phyloP scores from a whole-genome alignment of 2,888 invertebrate species.

The Galerucella calmariensis region DNA sequence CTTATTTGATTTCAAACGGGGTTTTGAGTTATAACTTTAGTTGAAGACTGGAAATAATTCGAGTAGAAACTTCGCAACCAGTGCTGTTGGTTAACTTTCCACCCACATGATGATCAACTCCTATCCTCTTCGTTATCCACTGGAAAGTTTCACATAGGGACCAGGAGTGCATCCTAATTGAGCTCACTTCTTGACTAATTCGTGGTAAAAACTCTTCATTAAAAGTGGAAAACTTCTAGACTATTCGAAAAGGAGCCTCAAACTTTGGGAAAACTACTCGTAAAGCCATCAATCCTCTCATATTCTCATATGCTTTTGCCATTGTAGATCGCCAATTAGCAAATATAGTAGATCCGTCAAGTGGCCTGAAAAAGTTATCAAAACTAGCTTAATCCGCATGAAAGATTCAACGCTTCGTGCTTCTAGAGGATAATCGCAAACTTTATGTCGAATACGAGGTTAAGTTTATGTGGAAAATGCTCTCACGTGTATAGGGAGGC shows the following conservation, averaged over 20 bases:
- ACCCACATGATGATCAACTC: not conserved
- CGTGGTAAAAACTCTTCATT: not conserved
- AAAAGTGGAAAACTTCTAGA: constrained; percentile 30
- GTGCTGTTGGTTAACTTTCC: not conserved
- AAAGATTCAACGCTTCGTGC: not conserved
- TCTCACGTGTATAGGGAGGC: not conserved
- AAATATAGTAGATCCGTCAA: not conserved
- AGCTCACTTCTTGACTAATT: constrained; percentile 3
- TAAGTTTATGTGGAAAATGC: not conserved
- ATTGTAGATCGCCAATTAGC: constrained; percentile 12
- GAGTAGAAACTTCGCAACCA: not conserved
- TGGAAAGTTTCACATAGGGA: constrained; percentile 1
- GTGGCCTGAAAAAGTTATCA: constrained; percentile 7
- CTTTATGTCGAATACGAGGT: not conserved
- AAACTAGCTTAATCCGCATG: not conserved
- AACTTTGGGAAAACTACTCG: constrained; percentile 31
- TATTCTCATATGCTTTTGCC: constrained; percentile 29
- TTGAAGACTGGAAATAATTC: not conserved
- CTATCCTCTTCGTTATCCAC: constrained; percentile 1
- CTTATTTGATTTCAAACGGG: too few species aligned
- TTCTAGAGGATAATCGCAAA: not conserved
- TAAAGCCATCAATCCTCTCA: constrained; percentile 35
- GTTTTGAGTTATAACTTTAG: not conserved
- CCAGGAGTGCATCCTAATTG: constrained; percentile 10
- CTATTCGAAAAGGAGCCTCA: constrained; percentile 21